A percentile compares a stretch with the other conserved stretches of the same genome.
These are phyloP conservation scores for Herpailurus yagouaroundi DNA, from an alignment of 2,113 vertebrate species.

Conservation along the genomic window DNA sequence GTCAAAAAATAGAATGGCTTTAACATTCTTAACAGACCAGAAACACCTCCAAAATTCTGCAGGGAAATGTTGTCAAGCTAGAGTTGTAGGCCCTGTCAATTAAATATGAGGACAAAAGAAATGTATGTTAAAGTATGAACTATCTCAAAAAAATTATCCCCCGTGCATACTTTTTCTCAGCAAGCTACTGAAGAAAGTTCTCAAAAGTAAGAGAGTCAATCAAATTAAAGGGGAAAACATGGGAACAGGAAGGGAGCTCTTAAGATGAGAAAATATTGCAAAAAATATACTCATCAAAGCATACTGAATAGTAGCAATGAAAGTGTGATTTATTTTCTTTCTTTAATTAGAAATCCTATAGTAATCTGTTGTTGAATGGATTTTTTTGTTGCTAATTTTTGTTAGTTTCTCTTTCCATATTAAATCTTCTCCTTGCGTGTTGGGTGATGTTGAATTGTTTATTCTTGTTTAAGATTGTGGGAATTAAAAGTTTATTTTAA, in stretches of 20 bases:
- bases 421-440: neutral
- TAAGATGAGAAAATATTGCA: neutral
- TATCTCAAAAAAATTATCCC: neutral
- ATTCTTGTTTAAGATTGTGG: neutral
- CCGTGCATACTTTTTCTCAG: neutral
- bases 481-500: conserved; percentile 3
- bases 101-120: conserved; percentile 28
- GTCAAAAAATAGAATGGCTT: neutral
- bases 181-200: neutral
- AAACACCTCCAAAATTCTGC: neutral
- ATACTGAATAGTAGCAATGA: neutral
- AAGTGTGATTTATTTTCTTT: neutral
- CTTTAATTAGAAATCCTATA: neutral
- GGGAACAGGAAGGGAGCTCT: neutral
- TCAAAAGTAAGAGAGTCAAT: neutral
- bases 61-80: neutral
- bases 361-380: neutral
- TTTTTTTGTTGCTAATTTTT: neutral
- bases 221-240: neutral
- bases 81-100: neutral
- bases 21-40: neutral
- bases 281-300: neutral
- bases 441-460: neutral
- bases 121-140: neutral
- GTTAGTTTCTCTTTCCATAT: neutral